Base-by-base conservation (phyloP, 2,797 vertebrate species). In the Acomys russatus region DNA sequence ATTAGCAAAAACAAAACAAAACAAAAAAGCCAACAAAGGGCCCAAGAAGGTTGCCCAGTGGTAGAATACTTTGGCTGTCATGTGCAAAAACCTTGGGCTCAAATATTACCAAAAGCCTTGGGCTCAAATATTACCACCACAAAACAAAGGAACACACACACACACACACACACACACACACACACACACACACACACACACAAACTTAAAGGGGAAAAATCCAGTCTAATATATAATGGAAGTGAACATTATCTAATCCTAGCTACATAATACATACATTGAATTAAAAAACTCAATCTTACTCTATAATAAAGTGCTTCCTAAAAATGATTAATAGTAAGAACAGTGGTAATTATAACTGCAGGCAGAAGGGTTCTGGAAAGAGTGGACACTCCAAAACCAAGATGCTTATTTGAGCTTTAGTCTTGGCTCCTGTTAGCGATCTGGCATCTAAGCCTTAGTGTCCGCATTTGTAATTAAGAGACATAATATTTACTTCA, bases 401-500 rank as follows among this genome's bases (percentile, higher is more conserved):
- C 23, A 92, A 10, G n/a, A 74, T 91, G 68, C 68, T 71, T 87
- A 64, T 73, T 66, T 91, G 30, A 18, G 73, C 33, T 51, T 63
- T 54, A 88, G 38, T 66, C 20, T 79, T 63, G 88, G 33, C 61
- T 92, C 82, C 25, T n/a, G 35, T 63, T 61, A 63, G 54, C 12
- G 63, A 33, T 79, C 63, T 86, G 82, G 73, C 70, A 79, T 17
- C 35, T 77, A 85, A 85, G 74, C 83, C 76, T 92, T 66, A 15
- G 74, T 59, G 63, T 85, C 25, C 63, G 87, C 76, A 33, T 44
- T 25, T 88, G 66, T 96, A 90, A 94, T 85, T 63, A 89, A 76
- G 89, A 96, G 54, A 87, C 30, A 78, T 54, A 88, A 25, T 74
- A 80, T 66, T 91, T 90, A 88, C 73, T 82, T 96, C 51, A 78